These are phyloP conservation scores for Adelosebastes latens DNA, from an alignment of 2,797 vertebrate species.

Conservation along the genomic window DNA sequence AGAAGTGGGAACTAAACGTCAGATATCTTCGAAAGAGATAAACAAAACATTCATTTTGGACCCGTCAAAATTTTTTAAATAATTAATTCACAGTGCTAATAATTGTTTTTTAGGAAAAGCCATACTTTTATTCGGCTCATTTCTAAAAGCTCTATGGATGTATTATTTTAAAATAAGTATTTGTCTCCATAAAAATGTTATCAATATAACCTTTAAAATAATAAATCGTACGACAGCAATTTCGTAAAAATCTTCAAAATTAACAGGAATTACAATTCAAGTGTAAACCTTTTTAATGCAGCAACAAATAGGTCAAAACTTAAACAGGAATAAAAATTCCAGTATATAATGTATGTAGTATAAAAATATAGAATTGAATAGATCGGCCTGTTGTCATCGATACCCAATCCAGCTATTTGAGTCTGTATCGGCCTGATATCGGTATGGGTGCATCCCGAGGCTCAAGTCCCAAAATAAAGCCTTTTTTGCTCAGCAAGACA, in stretches of 20 bases:
- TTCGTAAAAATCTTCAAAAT: rapidly evolving
- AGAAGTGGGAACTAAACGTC: no score
- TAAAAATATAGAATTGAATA: not conserved
- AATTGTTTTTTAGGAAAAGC: no score
- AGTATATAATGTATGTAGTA: no score
- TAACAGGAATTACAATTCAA: not conserved
- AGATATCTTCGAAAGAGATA: no score
- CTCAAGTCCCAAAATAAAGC: conserved; percentile 30
- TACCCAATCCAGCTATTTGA: not conserved
- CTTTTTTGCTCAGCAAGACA: conserved; percentile 19
- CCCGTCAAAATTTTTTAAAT: rapidly evolving
- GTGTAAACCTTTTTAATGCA: no score
- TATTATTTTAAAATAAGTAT: no score
- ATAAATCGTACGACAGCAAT: not conserved
- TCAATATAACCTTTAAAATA: not conserved
- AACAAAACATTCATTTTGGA: no score
- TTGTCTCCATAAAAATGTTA: no score
- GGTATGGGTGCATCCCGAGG: not conserved
- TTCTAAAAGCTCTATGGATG: no score
- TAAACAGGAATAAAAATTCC: not conserved
- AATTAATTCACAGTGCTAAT: no score
- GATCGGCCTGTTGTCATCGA: not conserved
- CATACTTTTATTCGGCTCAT: no score
- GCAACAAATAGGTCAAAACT: not conserved
- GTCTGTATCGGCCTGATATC: not conserved